phyloP scores from a whole-genome alignment of 1,140 invertebrate genomes.

The Helicoverpa zea region DNA sequence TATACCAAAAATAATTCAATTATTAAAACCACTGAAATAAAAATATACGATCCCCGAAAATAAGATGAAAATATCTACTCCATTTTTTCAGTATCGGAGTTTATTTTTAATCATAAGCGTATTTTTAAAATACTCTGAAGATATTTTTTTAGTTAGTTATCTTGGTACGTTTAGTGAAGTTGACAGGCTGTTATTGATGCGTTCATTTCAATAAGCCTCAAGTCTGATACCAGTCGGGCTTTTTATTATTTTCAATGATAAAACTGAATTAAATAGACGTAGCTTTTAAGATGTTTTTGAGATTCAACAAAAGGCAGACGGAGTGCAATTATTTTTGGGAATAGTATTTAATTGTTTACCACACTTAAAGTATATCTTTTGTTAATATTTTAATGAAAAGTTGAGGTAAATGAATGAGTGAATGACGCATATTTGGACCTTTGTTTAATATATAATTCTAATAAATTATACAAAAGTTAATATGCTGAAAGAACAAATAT shows the following conservation, averaged over 20 bases:
- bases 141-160: too few species aligned
- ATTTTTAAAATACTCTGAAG: too few species aligned
- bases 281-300: slow-evolving; percentile 6
- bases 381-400: background rate
- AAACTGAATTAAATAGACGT: background rate
- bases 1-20: too few species aligned
- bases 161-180: background rate
- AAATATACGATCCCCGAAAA: too few species aligned
- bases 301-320: background rate
- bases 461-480: background rate
- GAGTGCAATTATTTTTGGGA: background rate
- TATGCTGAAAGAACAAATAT: background rate
- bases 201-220: background rate
- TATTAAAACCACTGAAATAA: too few species aligned
- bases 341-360: too few species aligned
- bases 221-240: background rate
- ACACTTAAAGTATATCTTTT: background rate
- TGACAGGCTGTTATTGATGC: slow-evolving; percentile 13
- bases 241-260: background rate
- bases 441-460: too few species aligned
- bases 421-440: too few species aligned
- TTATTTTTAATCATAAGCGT: too few species aligned
- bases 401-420: too few species aligned
- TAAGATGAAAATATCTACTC: too few species aligned
- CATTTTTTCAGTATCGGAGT: too few species aligned